These are phyloP conservation scores for Scaptomyza tumidula DNA, from an alignment of 2,888 invertebrate species.

Conservation along the genomic window DNA sequence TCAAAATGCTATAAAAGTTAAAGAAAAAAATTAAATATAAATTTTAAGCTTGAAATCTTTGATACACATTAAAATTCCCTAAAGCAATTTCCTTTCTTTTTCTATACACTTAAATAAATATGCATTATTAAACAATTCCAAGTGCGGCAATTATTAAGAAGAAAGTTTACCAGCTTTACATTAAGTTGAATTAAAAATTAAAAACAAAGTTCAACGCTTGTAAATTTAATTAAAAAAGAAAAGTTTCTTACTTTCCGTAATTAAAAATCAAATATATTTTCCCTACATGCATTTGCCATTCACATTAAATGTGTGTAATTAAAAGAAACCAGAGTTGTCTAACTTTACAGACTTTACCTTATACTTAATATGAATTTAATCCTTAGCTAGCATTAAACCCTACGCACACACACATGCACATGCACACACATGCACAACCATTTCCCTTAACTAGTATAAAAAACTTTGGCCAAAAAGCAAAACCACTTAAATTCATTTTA, in stretches of 20 bases:
- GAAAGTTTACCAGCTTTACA: neutral
- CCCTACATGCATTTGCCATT: conserved; percentile 13
- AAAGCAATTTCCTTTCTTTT: too few species aligned
- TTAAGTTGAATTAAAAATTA: neutral
- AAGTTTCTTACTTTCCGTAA: neutral
- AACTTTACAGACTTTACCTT: conserved; percentile 65
- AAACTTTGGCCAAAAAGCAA: conserved; percentile 68
- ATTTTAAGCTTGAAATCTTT: too few species aligned
- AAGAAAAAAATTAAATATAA: too few species aligned
- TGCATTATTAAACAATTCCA: neutral
- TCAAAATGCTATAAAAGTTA: too few species aligned
- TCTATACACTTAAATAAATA: neutral
- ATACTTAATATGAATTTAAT: conserved; percentile 55
- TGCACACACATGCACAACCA: neutral
- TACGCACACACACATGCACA: conserved; percentile 18
- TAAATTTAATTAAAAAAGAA: neutral
- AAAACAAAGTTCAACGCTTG: neutral
- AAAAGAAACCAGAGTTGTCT: conserved; percentile 38
- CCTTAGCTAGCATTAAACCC: conserved; percentile 29
- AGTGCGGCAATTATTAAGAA: neutral
- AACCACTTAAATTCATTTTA: conserved; percentile 74
- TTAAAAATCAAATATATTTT: conserved; percentile 2
- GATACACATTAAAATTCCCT: too few species aligned
- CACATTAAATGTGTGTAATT: conserved; percentile 49
- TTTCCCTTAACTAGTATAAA: conserved; percentile 34